Base-by-base conservation (phyloP, 2,113 vertebrate species). In the Trogon surrucura region DNA sequence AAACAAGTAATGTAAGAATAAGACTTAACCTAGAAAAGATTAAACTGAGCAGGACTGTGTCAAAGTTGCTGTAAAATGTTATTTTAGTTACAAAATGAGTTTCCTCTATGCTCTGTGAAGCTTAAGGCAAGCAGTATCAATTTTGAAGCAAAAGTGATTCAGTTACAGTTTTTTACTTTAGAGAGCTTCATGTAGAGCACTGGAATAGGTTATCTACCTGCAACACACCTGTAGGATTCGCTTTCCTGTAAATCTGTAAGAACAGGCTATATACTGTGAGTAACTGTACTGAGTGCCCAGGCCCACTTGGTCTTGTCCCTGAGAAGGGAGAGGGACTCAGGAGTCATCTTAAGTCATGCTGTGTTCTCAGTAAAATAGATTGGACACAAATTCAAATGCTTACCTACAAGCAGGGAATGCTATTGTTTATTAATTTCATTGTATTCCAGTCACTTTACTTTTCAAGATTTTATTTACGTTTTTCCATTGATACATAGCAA, bases 1-100 rank as follows among this genome's bases (percentile, higher is more conserved):
- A 83, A 80, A n/a, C 5, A 56, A 54, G 75, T 10, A 57, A 2
- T 22, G 30, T 29, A 82, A 85, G 13, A 67, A 34, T 10, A 64
- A 1, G 16, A 11, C 16, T 58, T 79, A 12, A 41, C 0, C 4
- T 26, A 75, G 25, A 54, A 3, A 47, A 75, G 13, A n/a, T 7
- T 65, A 53, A 13, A 19, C 26, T 51, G 34, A 85, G 70, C 34
- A 34, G 29, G 38, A 57, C 21, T 54, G 2, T 19, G 44, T 60
- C 34, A 85, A 88, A 64, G 22, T 38, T 93, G 50, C 51, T 81
- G 41, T 29, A 48, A 70, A 77, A 84, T 26, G 13, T 3, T 36
- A 3, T 57, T 3, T 13, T 64, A 80, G 50, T 25, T 82, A 25
- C 10, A 64, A 27, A 32, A 6, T 13, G 19, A 79, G 14, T 30